Percentiles rank a stretch among this genome's conserved stretches.
These are phyloP conservation scores for Brotogeris chrysoptera DNA, from an alignment of 2,797 vertebrate species.

Conservation along the genomic window DNA sequence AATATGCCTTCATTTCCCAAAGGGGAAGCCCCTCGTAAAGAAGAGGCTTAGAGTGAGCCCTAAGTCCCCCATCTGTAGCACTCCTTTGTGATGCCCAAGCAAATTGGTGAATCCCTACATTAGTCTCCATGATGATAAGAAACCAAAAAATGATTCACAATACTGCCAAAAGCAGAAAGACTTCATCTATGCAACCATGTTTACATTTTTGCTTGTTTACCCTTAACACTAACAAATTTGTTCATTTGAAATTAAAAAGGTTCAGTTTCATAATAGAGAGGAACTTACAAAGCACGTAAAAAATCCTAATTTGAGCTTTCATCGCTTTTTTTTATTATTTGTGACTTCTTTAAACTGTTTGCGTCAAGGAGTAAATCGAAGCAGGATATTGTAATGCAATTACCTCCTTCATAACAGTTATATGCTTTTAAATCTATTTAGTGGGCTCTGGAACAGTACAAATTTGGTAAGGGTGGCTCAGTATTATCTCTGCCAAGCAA, in stretches of 20 bases:
- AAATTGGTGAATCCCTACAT: neutral
- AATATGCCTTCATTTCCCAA: neutral
- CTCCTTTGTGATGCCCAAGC: neutral
- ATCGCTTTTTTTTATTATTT: neutral
- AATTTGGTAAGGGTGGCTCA: neutral
- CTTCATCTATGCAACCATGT: neutral
- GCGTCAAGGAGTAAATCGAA: neutral
- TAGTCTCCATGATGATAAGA: neutral
- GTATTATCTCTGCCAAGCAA: neutral
- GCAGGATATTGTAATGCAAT: neutral
- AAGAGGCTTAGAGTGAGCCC: neutral
- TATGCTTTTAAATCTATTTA: constrained; percentile 3
- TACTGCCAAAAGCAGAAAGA: neutral
- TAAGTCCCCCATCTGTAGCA: neutral
- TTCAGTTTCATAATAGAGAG: neutral
- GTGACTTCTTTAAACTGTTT: neutral
- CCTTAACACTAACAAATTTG: neutral
- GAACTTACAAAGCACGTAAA: neutral
- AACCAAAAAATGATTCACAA: neutral
- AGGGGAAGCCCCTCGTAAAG: neutral
- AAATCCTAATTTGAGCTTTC: neutral
- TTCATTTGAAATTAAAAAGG: neutral
- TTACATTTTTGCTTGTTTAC: neutral
- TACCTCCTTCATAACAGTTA: neutral
- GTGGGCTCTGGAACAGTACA: neutral